phyloP scores from a whole-genome alignment of 37 sponge, comb jelly and placozoan genomes.

The Mnemiopsis leidyi region DNA sequence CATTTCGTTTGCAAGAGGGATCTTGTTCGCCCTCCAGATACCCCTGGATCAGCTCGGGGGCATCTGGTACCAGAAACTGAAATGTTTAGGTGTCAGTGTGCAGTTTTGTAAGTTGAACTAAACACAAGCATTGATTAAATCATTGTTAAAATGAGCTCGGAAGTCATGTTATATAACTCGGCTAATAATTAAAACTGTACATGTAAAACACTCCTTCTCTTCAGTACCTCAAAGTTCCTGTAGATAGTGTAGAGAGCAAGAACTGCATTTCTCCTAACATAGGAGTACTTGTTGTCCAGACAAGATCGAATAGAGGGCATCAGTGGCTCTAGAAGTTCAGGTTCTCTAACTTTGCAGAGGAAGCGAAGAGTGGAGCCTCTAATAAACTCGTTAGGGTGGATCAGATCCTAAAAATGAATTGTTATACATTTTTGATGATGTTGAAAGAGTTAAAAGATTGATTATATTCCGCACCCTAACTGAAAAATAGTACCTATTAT shows the following conservation, averaged over 20 bases:
- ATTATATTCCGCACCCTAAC: no score
- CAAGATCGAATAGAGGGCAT: conserved; percentile 97
- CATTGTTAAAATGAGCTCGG: no score
- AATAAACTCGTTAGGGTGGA: conserved; percentile 98
- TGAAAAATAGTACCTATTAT: no score
- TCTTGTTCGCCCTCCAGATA: conserved; percentile 96
- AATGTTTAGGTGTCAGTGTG: no score
- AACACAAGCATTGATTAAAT: no score
- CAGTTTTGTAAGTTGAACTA: no score
- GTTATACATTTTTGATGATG: no score
- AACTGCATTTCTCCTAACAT: conserved; percentile 98
- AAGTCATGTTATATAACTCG: no score
- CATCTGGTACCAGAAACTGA: conserved; percentile 93
- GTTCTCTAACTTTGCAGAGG: conserved; percentile 92
- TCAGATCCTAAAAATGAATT: conserved; percentile 79
- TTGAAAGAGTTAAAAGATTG: no score
- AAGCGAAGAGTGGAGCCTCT: conserved; percentile 95
- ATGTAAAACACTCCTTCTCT: no score
- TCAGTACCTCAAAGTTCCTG: conserved; percentile 71
- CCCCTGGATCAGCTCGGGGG: conserved; percentile 93
- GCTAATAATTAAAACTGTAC: no score
- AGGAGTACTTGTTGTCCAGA: conserved; percentile 94
- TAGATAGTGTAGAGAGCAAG: conserved; percentile 98
- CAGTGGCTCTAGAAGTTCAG: conserved; percentile 96
- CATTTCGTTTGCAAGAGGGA: conserved; percentile 98